Evolutionary conservation across 2,888 invertebrate genomes (phyloP).

Genomic region (Polyommatus iphigenia): DNA sequence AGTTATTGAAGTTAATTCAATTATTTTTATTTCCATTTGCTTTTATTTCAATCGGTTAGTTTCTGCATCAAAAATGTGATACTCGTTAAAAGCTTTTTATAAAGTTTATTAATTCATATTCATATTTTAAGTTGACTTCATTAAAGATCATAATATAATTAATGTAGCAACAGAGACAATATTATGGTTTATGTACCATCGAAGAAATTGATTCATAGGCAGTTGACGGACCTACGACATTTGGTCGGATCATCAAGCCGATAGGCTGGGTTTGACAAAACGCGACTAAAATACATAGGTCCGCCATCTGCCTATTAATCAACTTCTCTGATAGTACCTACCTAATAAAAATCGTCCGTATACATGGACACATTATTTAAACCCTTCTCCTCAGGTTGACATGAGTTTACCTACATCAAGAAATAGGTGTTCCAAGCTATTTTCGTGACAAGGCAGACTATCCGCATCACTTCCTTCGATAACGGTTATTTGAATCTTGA

Average conservation of each 20-base stretch:
- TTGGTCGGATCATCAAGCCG: too few species aligned
- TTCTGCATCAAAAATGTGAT: background rate
- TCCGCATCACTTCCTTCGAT: conserved; percentile 64
- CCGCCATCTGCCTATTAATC: too few species aligned
- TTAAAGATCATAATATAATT: too few species aligned
- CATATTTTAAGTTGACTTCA: too few species aligned
- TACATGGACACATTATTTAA: background rate
- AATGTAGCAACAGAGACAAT: too few species aligned
- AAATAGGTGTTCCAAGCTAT: conserved; percentile 43
- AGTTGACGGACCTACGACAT: too few species aligned
- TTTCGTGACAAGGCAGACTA: conserved; percentile 59
- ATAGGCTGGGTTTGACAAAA: too few species aligned
- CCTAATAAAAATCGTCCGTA: background rate
- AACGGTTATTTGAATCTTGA: conserved; percentile 77
- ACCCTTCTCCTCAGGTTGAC: conserved; percentile 2
- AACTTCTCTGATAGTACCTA: background rate
- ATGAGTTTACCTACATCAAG: background rate
- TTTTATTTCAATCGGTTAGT: background rate
- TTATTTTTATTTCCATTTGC: background rate
- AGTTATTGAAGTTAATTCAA: background rate
- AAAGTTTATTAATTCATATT: too few species aligned
- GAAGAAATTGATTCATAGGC: too few species aligned
- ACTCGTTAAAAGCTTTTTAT: too few species aligned
- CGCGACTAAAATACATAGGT: too few species aligned
- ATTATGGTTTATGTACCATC: too few species aligned